Conservation (phyloP, 1,140 invertebrate genomes). For the Diachasmimorpha longicaudata region DNA sequence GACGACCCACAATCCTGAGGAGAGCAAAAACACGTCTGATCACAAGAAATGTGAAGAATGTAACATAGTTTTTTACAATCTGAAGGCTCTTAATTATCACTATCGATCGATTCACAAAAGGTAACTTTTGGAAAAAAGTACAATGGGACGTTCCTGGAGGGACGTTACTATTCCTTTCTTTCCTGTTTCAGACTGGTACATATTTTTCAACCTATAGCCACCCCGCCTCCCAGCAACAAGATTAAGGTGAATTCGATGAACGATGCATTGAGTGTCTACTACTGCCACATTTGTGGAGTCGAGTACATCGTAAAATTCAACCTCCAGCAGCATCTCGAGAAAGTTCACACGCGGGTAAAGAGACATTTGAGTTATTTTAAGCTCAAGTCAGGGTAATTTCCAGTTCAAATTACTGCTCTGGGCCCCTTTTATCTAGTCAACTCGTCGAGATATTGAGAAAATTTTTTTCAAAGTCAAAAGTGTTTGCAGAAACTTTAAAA, state of each 20-base stretch:
- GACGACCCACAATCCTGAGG: constrained; percentile 54
- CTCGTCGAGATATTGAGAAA: too few species aligned
- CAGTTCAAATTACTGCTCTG: too few species aligned
- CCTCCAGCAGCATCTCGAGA: constrained; percentile 69
- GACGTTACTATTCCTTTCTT: too few species aligned
- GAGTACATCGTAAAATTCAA: constrained; percentile 75
- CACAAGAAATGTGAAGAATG: constrained; percentile 65
- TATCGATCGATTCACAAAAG: constrained; percentile 70
- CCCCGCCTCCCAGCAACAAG: constrained; percentile 67
- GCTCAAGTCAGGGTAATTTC: too few species aligned
- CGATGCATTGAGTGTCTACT: constrained; percentile 68
- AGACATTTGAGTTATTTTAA: too few species aligned
- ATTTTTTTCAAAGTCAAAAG: background rate
- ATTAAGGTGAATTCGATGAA: constrained; percentile 66
- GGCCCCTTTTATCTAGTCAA: too few species aligned
- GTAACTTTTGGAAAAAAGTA: constrained; percentile 30
- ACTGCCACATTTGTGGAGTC: constrained; percentile 72
- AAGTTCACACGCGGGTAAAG: constrained; percentile 61
- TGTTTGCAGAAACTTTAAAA: background rate
- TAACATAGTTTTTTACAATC: constrained; percentile 65
- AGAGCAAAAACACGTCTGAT: constrained; percentile 56
- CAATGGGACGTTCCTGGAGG: too few species aligned
- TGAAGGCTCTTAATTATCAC: constrained; percentile 70
- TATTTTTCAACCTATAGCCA: constrained; percentile 62
- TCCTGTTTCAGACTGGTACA: constrained; percentile 58